Percentiles rank a stretch among this genome's conserved stretches.
Evolutionary conservation across 2,113 vertebrate genomes (phyloP).

Genomic region (Microcebus lehilahytsara): DNA sequence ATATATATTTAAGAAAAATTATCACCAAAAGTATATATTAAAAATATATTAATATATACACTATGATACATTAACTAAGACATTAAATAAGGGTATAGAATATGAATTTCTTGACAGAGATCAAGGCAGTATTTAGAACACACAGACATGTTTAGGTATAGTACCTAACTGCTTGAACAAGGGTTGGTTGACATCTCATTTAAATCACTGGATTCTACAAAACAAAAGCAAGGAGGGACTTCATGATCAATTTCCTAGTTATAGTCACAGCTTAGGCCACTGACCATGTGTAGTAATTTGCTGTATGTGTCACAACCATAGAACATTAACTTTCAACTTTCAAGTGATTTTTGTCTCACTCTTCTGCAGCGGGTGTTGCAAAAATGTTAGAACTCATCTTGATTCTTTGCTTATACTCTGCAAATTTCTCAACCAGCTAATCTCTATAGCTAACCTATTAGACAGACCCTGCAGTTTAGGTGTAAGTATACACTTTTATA

Average conservation of each 20-base stretch:
- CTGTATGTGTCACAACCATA: background rate
- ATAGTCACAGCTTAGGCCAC: background rate
- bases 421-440: background rate
- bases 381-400: background rate
- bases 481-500: background rate
- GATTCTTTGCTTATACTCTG: background rate
- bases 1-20: background rate
- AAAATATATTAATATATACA: background rate
- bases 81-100: background rate
- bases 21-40: background rate
- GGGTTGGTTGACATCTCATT: background rate
- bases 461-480: background rate
- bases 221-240: background rate
- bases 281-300: background rate
- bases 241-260: background rate
- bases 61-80: background rate
- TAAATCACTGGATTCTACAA: constrained; percentile 13
- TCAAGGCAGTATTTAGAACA: background rate
- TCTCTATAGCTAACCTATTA: background rate
- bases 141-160: background rate
- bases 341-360: background rate
- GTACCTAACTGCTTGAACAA: constrained; percentile 13
- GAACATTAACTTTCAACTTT: constrained; percentile 9
- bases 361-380: background rate
- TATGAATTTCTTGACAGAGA: background rate